phyloP scores from a whole-genome alignment of 2,888 invertebrate species.

The Lithophane ornitopus region DNA sequence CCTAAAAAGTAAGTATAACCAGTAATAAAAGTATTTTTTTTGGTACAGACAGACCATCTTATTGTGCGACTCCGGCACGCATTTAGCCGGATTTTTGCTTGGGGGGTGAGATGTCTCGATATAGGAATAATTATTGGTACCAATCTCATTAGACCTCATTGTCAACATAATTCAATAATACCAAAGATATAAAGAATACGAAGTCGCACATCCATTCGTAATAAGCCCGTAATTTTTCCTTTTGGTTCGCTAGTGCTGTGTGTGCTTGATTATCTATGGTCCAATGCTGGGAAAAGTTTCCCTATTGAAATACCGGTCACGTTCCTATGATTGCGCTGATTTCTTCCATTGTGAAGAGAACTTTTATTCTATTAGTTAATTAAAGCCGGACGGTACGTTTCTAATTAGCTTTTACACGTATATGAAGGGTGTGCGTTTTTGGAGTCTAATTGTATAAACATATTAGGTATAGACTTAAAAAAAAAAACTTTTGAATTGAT shows the following conservation, averaged over 20 bases:
- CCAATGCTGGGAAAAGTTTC: constrained; percentile 27
- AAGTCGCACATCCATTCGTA: constrained; percentile 28
- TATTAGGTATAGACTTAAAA: background rate
- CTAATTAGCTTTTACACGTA: constrained; percentile 39
- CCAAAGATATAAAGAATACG: constrained; percentile 14
- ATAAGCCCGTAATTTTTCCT: constrained; percentile 42
- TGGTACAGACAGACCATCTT: too few relatives aligned
- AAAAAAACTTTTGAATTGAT: background rate
- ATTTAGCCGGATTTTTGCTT: background rate
- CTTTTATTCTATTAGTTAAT: constrained; percentile 57
- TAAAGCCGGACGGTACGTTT: constrained; percentile 27
- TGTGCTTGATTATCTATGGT: constrained; percentile 50
- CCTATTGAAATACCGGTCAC: constrained; percentile 41
- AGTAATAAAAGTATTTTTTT: background rate
- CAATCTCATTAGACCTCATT: constrained; percentile 2
- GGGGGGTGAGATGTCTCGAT: background rate
- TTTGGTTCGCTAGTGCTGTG: constrained; percentile 19
- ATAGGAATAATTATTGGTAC: background rate
- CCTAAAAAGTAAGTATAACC: too few relatives aligned
- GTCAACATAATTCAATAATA: constrained; percentile 7
- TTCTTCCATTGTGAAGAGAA: constrained; percentile 45
- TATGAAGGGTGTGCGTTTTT: background rate
- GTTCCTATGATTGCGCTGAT: constrained; percentile 46
- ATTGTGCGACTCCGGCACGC: background rate
- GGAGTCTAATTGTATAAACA: background rate